phyloP scores from a whole-genome alignment of 2,113 vertebrate species.

The Thalassarche chlororhynchos region DNA sequence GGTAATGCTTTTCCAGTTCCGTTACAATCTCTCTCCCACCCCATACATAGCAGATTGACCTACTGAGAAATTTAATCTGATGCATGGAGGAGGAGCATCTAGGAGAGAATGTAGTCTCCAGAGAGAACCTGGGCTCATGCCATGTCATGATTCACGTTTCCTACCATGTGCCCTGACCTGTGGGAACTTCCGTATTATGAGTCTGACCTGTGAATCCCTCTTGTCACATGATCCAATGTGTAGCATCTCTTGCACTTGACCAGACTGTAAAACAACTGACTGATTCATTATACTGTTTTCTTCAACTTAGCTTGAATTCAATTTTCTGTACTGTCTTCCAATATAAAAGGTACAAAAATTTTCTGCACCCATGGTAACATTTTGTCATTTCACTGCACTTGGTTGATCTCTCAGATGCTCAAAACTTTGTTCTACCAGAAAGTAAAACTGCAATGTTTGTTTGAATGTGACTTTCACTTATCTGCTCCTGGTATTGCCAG shows the following conservation, averaged over 20 bases:
- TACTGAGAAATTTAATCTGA: background rate
- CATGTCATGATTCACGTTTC: background rate
- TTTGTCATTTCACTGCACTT: background rate
- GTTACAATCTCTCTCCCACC: background rate
- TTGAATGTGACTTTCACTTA: background rate
- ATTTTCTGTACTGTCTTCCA: background rate
- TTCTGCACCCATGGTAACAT: background rate
- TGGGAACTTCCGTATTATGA: background rate
- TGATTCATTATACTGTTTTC: background rate
- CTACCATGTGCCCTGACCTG: background rate
- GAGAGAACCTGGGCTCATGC: background rate
- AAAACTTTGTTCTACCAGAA: background rate
- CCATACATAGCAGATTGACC: background rate
- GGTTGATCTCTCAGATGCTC: background rate
- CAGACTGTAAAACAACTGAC: background rate
- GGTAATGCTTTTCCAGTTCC: background rate
- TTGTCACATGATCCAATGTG: background rate
- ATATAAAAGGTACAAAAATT: background rate
- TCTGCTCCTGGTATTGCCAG: background rate
- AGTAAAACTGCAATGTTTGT: background rate
- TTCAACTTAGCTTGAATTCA: background rate
- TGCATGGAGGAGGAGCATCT: background rate
- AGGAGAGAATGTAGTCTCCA: background rate
- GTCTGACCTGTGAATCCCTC: background rate
- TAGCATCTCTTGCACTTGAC: background rate